Conservation (phyloP, 2,113 vertebrate genomes). For the Triplophysa tibetana region DNA sequence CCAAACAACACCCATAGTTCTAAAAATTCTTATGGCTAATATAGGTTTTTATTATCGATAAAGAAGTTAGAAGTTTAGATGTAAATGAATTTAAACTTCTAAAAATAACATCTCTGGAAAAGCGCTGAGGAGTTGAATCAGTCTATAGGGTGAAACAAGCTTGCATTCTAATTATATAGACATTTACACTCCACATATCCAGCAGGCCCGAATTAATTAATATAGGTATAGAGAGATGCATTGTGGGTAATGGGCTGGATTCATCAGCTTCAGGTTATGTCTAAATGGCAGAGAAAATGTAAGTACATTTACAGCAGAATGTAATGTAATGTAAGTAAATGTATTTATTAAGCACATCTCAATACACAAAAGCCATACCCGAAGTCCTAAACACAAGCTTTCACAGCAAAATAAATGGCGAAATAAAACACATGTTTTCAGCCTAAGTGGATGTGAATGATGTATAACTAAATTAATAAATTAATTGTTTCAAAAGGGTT, state of each 20-base stretch:
- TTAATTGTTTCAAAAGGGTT: no score
- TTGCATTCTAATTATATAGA: constrained; percentile 13
- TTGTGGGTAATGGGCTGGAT: constrained; percentile 18
- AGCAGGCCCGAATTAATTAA: constrained; percentile 35
- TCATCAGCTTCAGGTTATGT: constrained; percentile 15
- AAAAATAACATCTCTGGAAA: constrained; percentile 4
- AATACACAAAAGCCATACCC: no score
- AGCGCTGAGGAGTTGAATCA: background rate
- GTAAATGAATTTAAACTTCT: background rate
- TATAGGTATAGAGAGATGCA: constrained; percentile 12
- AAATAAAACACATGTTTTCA: no score
- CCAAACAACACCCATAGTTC: constrained; percentile 26
- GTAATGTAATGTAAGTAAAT: constrained; percentile 19
- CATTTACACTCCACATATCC: background rate
- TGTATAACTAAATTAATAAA: no score
- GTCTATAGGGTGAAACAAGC: constrained; percentile 21
- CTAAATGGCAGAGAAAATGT: background rate
- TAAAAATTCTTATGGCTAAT: constrained; percentile 19
- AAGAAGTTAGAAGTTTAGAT: no score
- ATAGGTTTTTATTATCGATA: background rate
- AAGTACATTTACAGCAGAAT: constrained; percentile 35
- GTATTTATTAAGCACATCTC: background rate
- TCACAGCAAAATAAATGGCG: no score
- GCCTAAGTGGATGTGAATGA: no score
- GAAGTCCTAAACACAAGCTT: no score